Conservation (phyloP, 2,888 invertebrate genomes). For the Odontocolon sp. region DNA sequence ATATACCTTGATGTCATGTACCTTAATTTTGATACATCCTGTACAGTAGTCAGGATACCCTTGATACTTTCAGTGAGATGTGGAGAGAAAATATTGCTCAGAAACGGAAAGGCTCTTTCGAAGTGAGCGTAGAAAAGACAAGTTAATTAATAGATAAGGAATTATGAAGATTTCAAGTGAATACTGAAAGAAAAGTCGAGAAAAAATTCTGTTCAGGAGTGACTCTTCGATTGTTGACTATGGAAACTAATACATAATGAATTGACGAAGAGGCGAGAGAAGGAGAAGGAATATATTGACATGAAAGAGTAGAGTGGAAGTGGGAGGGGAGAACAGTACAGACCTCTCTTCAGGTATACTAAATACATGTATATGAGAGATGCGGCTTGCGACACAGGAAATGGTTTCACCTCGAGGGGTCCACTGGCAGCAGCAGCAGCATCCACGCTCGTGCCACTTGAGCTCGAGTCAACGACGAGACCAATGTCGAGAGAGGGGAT, state of each 20-base stretch:
- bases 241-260: constrained; percentile 35
- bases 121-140: constrained; percentile 12
- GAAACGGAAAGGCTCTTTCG: constrained; percentile 62
- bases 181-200: constrained; percentile 13
- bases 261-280: constrained; percentile 28
- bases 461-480: constrained; percentile 51
- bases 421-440: constrained; percentile 26
- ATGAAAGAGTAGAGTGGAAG: background rate
- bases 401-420: constrained; percentile 75
- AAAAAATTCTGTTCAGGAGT: constrained; percentile 35
- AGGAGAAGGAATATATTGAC: constrained; percentile 14
- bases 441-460: constrained; percentile 56
- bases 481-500: constrained; percentile 39
- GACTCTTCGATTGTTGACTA: constrained; percentile 36
- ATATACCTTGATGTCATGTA: too few species aligned
- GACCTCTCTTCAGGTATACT: constrained; percentile 30
- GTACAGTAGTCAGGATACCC: background rate
- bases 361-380: constrained; percentile 63
- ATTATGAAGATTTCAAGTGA: background rate
- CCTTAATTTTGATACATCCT: background rate
- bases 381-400: constrained; percentile 77
- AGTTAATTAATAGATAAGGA: constrained; percentile 26
- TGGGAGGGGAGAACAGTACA: constrained; percentile 41
- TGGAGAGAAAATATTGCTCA: constrained; percentile 47
- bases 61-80: background rate